Percentiles rank a stretch among this genome's conserved stretches.
phyloP scores from a whole-genome alignment of 1,140 invertebrate species.

The Hetaerina americana region DNA sequence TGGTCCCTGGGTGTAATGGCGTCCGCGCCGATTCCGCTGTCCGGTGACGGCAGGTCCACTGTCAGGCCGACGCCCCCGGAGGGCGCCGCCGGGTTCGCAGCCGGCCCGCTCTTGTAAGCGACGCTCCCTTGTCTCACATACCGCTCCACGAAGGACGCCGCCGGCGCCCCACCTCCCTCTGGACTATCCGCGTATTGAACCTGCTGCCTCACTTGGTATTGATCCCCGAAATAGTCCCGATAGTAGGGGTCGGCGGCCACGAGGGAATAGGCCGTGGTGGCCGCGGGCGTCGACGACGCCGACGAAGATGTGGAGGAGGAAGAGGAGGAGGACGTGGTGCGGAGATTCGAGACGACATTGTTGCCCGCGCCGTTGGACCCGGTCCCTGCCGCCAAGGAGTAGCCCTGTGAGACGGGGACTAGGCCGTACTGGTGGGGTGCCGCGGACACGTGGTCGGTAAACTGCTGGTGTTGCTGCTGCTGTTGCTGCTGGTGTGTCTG shows the following conservation, averaged over 20 bases:
- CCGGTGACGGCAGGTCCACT: slow-evolving; percentile 81
- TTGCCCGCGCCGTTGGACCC: neutral
- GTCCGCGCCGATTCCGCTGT: slow-evolving; percentile 81
- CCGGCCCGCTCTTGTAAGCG: slow-evolving; percentile 35
- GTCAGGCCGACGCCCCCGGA: slow-evolving; percentile 50
- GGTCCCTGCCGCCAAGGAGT: slow-evolving; percentile 23
- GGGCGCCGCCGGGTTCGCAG: slow-evolving; percentile 34
- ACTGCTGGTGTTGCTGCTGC: slow-evolving; percentile 34
- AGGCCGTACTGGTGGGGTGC: slow-evolving; percentile 30
- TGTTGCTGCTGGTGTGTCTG: slow-evolving; percentile 25
- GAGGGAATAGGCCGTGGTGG: slow-evolving; percentile 20
- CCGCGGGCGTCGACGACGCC: slow-evolving; percentile 20
- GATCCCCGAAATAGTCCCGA: slow-evolving; percentile 34
- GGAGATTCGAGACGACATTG: slow-evolving; percentile 1
- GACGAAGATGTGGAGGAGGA: slow-evolving; percentile 18
- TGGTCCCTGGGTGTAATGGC: slow-evolving; percentile 79
- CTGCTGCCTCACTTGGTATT: slow-evolving; percentile 34
- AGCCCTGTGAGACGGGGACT: slow-evolving; percentile 32
- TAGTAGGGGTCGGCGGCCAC: slow-evolving; percentile 33
- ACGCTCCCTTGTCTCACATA: slow-evolving; percentile 37
- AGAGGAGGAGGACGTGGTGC: slow-evolving; percentile 23
- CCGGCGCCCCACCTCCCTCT: slow-evolving; percentile 21
- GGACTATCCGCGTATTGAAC: slow-evolving; percentile 36
- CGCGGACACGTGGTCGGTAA: slow-evolving; percentile 28
- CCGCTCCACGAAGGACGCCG: slow-evolving; percentile 38